Evolutionary conservation across 2,113 vertebrate genomes (phyloP).

Genomic region (Menidia beryllina): DNA sequence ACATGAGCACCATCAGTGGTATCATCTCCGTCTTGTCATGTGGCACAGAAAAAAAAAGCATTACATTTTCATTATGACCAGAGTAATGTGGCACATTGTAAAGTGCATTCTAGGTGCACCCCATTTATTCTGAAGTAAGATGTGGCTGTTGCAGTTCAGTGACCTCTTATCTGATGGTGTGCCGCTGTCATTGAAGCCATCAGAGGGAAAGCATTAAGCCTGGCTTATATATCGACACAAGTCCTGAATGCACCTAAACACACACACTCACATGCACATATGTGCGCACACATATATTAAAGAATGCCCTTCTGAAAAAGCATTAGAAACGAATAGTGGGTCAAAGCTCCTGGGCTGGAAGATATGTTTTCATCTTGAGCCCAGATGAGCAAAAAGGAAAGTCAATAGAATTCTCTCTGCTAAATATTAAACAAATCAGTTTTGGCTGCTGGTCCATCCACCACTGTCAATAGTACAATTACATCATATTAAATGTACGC

Average conservation of each 20-base stretch:
- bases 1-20: conserved; percentile 66
- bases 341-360: conserved; percentile 69
- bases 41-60: conserved; percentile 76
- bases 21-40: conserved; percentile 59
- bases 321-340: conserved; percentile 73
- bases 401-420: conserved; percentile 76
- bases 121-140: conserved; percentile 84
- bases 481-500: conserved; percentile 69
- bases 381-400: conserved; percentile 71
- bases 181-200: conserved; percentile 82
- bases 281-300: conserved; percentile 29
- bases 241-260: conserved; percentile 73
- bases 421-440: conserved; percentile 81
- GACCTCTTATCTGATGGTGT: conserved; percentile 84
- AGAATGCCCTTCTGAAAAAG: conserved; percentile 68
- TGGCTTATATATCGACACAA: conserved; percentile 80
- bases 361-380: conserved; percentile 79
- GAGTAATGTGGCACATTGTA: conserved; percentile 73
- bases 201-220: conserved; percentile 84
- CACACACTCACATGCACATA: conserved; percentile 32
- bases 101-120: conserved; percentile 82
- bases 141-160: conserved; percentile 82
- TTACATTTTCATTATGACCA: conserved; percentile 84
- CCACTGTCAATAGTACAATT: conserved; percentile 73
- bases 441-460: conserved; percentile 49